Conservation (phyloP, 1,140 invertebrate genomes). For the Nasonia giraulti region DNA sequence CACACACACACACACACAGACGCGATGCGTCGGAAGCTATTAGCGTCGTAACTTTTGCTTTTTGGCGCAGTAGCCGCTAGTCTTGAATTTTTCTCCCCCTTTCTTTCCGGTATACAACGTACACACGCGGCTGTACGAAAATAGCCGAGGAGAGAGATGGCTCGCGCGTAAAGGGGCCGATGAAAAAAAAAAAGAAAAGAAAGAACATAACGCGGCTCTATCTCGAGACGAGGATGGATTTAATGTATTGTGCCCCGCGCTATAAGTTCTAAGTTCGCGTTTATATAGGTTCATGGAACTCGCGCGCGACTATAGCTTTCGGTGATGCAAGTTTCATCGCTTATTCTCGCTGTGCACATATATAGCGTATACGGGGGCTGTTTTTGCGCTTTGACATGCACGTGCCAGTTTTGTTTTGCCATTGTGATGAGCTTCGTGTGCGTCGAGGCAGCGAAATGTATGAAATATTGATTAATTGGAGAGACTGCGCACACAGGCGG, state of each 20-base stretch:
- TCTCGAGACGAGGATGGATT: not conserved
- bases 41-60: conserved; percentile 34
- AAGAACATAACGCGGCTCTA: not conserved
- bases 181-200: not conserved
- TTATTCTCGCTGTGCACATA: no score
- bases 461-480: no score
- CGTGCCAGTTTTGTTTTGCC: no score
- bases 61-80: not conserved
- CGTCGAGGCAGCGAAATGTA: no score
- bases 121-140: conserved; percentile 5
- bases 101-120: not conserved
- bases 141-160: conserved; percentile 6
- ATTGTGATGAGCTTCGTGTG: no score
- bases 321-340: no score
- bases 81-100: not conserved
- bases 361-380: no score
- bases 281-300: not conserved
- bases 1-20: no score
- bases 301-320: no score
- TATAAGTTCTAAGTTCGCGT: not conserved
- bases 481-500: no score
- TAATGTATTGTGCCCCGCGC: not conserved
- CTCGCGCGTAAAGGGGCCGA: not conserved
- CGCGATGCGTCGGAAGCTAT: conserved; percentile 23
- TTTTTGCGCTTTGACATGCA: no score